phyloP scores from a whole-genome alignment of 2,113 vertebrate genomes.

The Eptesicus fuscus region DNA sequence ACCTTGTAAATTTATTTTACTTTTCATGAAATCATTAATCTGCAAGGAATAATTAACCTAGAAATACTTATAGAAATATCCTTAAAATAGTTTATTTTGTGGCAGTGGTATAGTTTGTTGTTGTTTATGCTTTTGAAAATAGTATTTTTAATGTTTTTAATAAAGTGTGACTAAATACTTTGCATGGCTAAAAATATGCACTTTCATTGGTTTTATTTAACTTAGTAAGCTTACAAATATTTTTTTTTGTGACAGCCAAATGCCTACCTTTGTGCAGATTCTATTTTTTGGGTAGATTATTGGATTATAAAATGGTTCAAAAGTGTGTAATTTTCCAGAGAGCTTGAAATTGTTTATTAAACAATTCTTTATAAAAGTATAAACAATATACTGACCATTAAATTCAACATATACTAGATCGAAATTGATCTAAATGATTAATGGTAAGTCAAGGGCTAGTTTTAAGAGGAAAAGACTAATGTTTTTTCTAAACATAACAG shows the following conservation, averaged over 20 bases:
- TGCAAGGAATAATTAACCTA: conserved; percentile 13
- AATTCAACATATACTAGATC: neutral
- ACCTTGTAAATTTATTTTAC: conserved; percentile 13
- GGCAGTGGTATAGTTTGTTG: neutral
- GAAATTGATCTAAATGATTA: conserved; percentile 23
- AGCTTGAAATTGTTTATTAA: conserved; percentile 20
- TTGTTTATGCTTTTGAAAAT: conserved; percentile 25
- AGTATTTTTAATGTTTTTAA: conserved; percentile 4
- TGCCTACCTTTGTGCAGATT: neutral
- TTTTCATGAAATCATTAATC: conserved; percentile 32
- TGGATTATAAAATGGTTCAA: conserved; percentile 35
- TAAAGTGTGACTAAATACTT: conserved; percentile 32
- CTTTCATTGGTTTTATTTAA: conserved; percentile 42
- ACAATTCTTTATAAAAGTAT: conserved; percentile 9
- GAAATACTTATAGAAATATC: conserved; percentile 10
- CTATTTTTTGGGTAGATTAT: conserved; percentile 14
- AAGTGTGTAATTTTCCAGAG: neutral
- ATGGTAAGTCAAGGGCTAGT: conserved; percentile 25
- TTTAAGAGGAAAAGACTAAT: conserved; percentile 27
- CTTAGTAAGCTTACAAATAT: conserved; percentile 6
- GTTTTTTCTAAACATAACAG: conserved; percentile 43
- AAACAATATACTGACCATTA: neutral
- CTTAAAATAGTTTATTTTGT: conserved; percentile 41
- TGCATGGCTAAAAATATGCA: neutral
- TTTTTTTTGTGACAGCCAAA: neutral